Percentiles rank a stretch among this genome's conserved stretches.
These are phyloP conservation scores for Steinernema khuongi DNA, from an alignment of 1,140 invertebrate genomes.

Conservation along the genomic window DNA sequence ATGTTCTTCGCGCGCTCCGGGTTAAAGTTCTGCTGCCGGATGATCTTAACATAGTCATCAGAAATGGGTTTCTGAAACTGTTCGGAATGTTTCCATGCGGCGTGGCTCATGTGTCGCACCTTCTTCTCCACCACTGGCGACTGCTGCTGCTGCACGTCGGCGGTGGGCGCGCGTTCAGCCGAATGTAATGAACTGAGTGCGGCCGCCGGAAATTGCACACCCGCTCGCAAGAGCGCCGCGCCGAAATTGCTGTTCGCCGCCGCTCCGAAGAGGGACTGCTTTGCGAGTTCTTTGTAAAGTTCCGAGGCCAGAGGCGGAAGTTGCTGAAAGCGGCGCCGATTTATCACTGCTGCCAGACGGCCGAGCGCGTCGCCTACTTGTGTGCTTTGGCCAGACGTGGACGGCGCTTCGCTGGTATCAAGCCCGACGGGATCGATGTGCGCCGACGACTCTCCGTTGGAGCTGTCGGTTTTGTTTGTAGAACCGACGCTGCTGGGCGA, in stretches of 20 bases:
- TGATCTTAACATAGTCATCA: conserved; percentile 39
- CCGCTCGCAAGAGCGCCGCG: not conserved
- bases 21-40: conserved; percentile 35
- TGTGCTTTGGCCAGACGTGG: not conserved
- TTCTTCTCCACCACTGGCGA: not conserved
- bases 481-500: not conserved
- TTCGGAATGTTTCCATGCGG: not conserved
- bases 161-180: not conserved
- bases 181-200: not conserved
- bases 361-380: not conserved
- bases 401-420: not conserved
- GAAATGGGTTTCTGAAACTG: conserved; percentile 28
- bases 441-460: not conserved
- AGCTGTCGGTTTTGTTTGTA: conserved; percentile 5
- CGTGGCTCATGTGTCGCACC: not conserved
- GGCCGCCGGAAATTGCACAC: not conserved
- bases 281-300: not conserved
- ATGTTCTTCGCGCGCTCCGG: conserved; percentile 28
- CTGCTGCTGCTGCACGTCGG: not conserved
- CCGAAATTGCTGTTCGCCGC: not conserved
- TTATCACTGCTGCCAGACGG: not conserved
- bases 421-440: conserved; percentile 5
- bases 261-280: not conserved
- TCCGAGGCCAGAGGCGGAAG: not conserved
- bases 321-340: not conserved